Evolutionary conservation across 2,797 vertebrate species (phyloP).

Genomic region (Botia kubotai): DNA sequence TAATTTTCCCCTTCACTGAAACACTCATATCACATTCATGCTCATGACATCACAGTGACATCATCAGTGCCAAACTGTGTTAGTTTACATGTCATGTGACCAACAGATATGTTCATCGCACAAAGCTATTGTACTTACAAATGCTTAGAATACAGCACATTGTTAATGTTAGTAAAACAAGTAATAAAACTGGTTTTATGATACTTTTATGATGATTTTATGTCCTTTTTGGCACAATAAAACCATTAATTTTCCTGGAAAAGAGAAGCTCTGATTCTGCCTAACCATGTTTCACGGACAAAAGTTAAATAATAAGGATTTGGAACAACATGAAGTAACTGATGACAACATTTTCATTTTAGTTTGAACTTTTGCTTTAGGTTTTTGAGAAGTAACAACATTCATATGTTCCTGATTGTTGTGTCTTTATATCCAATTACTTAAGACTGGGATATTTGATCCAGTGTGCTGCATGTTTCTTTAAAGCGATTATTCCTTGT

Average conservation of each 20-base stretch:
- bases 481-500: constrained; percentile 29
- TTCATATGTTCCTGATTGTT: constrained; percentile 9
- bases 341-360: background rate
- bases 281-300: background rate
- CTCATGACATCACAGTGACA: background rate
- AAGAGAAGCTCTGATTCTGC: background rate
- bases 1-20: background rate
- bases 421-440: constrained; percentile 10
- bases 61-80: too few relatives aligned
- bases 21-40: background rate
- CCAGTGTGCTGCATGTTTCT: background rate
- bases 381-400: background rate
- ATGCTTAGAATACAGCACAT: background rate
- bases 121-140: background rate
- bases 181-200: background rate
- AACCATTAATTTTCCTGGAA: background rate
- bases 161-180: background rate
- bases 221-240: background rate
- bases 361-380: background rate
- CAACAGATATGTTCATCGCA: background rate
- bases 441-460: constrained; percentile 13
- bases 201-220: background rate
- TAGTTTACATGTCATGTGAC: too few relatives aligned
- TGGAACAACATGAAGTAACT: constrained; percentile 1
- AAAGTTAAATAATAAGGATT: background rate